These are phyloP conservation scores for Spea multiplicata DNA, from an alignment of 2,113 vertebrate species.

Conservation along the genomic window DNA sequence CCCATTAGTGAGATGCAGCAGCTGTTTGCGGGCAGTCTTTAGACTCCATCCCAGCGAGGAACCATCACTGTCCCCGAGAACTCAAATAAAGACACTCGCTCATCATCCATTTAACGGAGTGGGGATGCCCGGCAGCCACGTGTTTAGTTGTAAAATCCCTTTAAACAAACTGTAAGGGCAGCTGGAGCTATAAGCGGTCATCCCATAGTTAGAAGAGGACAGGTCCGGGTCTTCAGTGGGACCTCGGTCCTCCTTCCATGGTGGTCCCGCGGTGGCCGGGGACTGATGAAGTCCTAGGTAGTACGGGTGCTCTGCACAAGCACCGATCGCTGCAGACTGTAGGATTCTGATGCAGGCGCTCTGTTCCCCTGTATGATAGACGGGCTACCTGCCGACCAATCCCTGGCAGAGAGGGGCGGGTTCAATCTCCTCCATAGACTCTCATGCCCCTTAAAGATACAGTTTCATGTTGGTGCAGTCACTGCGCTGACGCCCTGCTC, in stretches of 20 bases:
- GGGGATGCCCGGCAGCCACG: constrained; percentile 28
- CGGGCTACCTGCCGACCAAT: constrained; percentile 41
- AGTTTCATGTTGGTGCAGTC: constrained; percentile 36
- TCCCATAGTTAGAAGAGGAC: neutral
- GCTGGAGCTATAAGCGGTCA: neutral
- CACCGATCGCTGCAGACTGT: constrained; percentile 36
- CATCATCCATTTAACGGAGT: neutral
- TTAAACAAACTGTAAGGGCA: neutral
- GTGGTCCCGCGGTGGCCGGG: neutral
- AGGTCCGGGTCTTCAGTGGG: constrained; percentile 5
- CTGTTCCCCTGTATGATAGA: constrained; percentile 30
- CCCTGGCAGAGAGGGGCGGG: constrained; percentile 30
- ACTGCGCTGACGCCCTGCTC: constrained; percentile 14
- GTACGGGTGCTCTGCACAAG: constrained; percentile 5
- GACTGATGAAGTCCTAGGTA: constrained; percentile 3
- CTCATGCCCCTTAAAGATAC: constrained; percentile 42
- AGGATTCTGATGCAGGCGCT: constrained; percentile 23
- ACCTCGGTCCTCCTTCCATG: neutral
- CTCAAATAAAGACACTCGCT: constrained; percentile 5
- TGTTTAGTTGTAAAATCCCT: constrained; percentile 22
- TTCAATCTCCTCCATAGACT: constrained; percentile 29
- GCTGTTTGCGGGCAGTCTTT: neutral
- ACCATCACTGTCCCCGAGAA: constrained; percentile 21
- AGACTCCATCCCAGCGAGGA: constrained; percentile 8
- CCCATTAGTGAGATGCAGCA: neutral